A percentile compares a stretch with the other conserved stretches of the same genome.
Conservation (phyloP, 2,113 vertebrate genomes). For the Empidonax traillii region DNA sequence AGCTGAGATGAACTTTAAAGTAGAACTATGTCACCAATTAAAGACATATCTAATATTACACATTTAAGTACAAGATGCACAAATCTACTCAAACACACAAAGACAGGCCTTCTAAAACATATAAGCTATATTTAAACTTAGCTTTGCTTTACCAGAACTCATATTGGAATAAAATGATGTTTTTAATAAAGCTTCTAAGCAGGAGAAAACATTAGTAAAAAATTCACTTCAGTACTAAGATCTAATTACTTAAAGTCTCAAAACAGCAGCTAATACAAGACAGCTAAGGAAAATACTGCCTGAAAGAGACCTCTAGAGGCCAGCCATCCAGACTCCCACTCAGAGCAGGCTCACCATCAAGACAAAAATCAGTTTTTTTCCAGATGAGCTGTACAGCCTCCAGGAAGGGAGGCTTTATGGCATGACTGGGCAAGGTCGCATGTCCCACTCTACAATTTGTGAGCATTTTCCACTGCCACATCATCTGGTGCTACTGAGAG, state of each 20-base stretch:
- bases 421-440: neutral
- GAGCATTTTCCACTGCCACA: neutral
- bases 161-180: neutral
- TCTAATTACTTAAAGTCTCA: neutral
- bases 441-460: neutral
- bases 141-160: neutral
- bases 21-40: neutral
- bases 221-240: neutral
- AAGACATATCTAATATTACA: neutral
- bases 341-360: neutral
- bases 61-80: neutral
- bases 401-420: accelerated
- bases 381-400: neutral
- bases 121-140: neutral
- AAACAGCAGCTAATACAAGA: neutral
- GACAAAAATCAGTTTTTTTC: accelerated
- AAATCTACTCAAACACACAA: neutral
- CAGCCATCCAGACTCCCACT: neutral
- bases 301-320: neutral
- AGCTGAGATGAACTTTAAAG: neutral
- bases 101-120: neutral
- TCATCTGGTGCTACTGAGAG: neutral
- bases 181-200: neutral
- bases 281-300: neutral
- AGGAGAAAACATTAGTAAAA: neutral